Conservation (phyloP, 2,888 invertebrate genomes). For the Pandemis cinnamomeana region DNA sequence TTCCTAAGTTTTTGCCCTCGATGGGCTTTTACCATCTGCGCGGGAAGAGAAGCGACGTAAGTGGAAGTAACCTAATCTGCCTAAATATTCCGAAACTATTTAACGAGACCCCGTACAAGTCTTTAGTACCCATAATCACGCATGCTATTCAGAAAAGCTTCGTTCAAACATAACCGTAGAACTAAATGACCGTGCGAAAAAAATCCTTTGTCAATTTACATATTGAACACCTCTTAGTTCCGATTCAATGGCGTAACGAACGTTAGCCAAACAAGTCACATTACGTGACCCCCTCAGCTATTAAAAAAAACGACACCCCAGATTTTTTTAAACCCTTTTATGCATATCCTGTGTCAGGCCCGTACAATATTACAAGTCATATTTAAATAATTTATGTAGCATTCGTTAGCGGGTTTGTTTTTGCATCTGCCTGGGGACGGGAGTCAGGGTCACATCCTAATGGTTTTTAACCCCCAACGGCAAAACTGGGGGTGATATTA, state of each 20-base stretch:
- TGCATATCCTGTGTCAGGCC: constrained; percentile 79
- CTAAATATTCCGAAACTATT: too few species aligned
- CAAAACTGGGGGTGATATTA: not conserved
- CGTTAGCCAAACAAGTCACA: constrained; percentile 63
- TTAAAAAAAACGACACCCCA: constrained; percentile 77
- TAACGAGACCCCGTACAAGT: too few species aligned
- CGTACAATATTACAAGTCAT: constrained; percentile 81
- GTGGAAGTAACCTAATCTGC: too few species aligned
- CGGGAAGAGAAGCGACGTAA: too few species aligned
- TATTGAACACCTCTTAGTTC: constrained; percentile 69
- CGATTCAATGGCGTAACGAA: constrained; percentile 67
- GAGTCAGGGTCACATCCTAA: constrained; percentile 30
- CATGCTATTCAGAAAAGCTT: constrained; percentile 12
- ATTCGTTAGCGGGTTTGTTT: constrained; percentile 67
- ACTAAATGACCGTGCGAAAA: constrained; percentile 72
- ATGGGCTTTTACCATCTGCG: too few species aligned
- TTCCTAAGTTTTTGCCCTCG: too few species aligned
- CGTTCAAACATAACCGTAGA: constrained; percentile 24
- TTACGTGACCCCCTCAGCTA: constrained; percentile 63
- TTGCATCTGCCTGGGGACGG: constrained; percentile 69
- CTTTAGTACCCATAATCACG: not conserved
- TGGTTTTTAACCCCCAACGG: constrained; percentile 7
- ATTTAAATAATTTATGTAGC: constrained; percentile 83
- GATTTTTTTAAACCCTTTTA: constrained; percentile 80
- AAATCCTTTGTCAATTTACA: constrained; percentile 57